Evolutionary conservation across 2,797 vertebrate genomes (phyloP), one percentile per base, ranked within the genome.

Genomic region (Avahi laniger): DNA sequence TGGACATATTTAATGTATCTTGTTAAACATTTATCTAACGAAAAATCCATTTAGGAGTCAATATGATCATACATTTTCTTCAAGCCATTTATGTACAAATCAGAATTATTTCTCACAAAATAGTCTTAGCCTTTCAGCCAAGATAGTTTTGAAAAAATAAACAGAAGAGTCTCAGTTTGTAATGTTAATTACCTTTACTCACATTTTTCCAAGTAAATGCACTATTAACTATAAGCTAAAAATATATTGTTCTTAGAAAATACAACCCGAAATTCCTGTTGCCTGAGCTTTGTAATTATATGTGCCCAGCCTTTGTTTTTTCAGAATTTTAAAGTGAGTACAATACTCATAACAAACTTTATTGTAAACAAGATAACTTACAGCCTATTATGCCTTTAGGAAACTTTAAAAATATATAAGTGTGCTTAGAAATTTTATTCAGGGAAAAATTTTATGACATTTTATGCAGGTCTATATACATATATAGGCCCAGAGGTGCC

Each of bases 151-250:
- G 7, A 67, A 67, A 35, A 67, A 9, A 67, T 8, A 67, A 63
- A 94, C 54, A 92, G 73, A 92, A 52, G 2, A 78, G 59, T n/a
- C 50, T 91, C 38, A 38, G 38, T 20, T 20, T 69, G 1, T 59
- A 50, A 63, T 72, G 54, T 97, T 59, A 61, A 79, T 97, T 43
- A 69, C 81, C 95, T 98, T 98, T 98, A 98, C 98, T 98, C 96
- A 97, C 97, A 95, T 86, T 72, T 90, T 8, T 94, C 95, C 90
- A 98, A 96, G 78, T 88, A 94, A 97, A 97, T 98, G 95, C 5
- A 97, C 96, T 80, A 96, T 94, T 97, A 97, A 93, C 96, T 94
- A 97, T 96, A 98, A 98, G 96, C 96, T 96, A 97, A 98, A 98
- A 98, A 96, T 87, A 97, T 95, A 86, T 70, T 93, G 83, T 91